A percentile compares a stretch with the other conserved stretches of the same genome.
These are phyloP conservation scores for Schizaphis graminum DNA, from an alignment of 2,888 invertebrate species.

Conservation along the genomic window DNA sequence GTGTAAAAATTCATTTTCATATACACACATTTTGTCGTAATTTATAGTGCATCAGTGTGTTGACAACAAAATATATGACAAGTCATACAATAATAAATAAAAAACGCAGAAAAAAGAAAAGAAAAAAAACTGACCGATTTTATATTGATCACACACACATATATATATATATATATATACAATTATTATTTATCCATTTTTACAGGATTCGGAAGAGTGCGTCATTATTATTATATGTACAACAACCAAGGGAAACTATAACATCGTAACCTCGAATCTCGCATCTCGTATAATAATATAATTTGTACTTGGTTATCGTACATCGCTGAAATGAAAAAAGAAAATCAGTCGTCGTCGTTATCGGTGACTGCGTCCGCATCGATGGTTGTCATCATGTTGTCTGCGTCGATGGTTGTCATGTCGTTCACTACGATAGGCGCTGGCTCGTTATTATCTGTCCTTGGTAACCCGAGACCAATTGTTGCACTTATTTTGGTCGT, in stretches of 20 bases:
- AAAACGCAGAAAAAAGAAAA: not conserved
- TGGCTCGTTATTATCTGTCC: constrained; percentile 14
- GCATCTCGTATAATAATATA: not conserved
- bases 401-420: not conserved
- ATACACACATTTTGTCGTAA: not conserved
- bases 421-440: not conserved
- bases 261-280: not conserved
- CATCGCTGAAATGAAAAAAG: constrained; percentile 19
- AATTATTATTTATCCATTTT: not conserved
- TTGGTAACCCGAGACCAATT: constrained; percentile 79
- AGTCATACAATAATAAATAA: not conserved
- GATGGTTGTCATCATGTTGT: not conserved
- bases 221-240: not conserved
- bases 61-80: not conserved
- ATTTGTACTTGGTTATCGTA: not conserved
- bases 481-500: constrained; percentile 88
- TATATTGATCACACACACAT: not conserved
- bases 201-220: not conserved
- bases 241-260: not conserved
- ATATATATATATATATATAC: not conserved
- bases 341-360: constrained; percentile 46
- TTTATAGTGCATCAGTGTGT: not conserved
- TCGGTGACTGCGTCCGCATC: constrained; percentile 39
- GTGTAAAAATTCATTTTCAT: not conserved
- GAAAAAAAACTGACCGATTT: not conserved